Evolutionary conservation across 35 echinoderm and acorn worm genomes (phyloP), one percentile per base, ranked within the genome.

Genomic region (Apostichopus parvimensis): DNA sequence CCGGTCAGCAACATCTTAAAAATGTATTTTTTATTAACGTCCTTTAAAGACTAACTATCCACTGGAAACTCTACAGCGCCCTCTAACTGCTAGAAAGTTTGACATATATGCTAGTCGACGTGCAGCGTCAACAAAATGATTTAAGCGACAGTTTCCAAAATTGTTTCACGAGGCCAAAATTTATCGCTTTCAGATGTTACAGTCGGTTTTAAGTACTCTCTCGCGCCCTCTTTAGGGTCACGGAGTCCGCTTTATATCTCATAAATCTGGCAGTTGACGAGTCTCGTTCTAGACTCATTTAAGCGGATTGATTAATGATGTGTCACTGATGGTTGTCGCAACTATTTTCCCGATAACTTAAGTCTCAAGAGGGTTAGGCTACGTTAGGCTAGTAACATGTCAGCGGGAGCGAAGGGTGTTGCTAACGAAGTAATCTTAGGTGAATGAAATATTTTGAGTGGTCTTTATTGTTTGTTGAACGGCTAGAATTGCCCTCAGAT

Each of bases 91-190:
- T 61, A 61, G 9, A n/a, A 56, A 84, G 17, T 84, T 45, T 58
- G 54, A 59, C 54, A 14, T 84, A 52, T 59, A 10, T 60, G 15
- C 57, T 59, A 84, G 18, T 5, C 56, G 56, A 58, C 81, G 55
- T 57, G 81, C 7, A 56, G 54, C 54, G 10, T 84, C 81, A 68
- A 88, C 24, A 53, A 57, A 75, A 88, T 88, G 86, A 88, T 88
- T 88, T 88, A 88, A 88, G 60, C 61, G 86, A 88, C 52, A 66
- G 68, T 73, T 72, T 88, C 86, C 62, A 64, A 71, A 88, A 88
- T 88, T 88, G 86, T 88, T 88, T 58, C 86, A 88, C 86, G 86
- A 88, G 86, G 86, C 86, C 86, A 88, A 88, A 88, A 88, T 88
- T 88, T 88, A 88, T 88, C 10, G 86, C 54, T 88, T 88, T 88